Evolutionary conservation across 2,888 invertebrate species (phyloP), one percentile per base, ranked within the genome.

Genomic region (Graphium colonna): DNA sequence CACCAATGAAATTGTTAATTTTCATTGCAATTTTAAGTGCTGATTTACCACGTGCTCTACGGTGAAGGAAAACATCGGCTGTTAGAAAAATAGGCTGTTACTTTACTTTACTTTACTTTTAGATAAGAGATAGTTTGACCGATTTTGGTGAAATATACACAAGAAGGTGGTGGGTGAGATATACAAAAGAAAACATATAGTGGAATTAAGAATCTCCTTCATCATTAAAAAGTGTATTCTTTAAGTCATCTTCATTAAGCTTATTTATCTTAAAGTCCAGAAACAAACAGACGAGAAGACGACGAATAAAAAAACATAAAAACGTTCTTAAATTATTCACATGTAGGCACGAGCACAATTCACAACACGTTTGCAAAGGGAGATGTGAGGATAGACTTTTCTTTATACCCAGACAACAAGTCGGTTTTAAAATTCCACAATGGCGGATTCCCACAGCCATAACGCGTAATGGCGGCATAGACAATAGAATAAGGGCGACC

Each of bases 391-490:
- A 40, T 36, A 26, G 31, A 50, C 44, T 31, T 45, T 42, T 43
- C 50, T 45, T 46, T 42, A 36, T 49, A 33, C 36, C 21, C 52
- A 52, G 44, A 41, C 46, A 21, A 7, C 10, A 41, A 13, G n/a
- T 21, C 44, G 28, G 16, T 55, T 60, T 57, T 56, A 54, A 52
- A 52, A 59, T 59, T 56, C 52, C 51, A 52, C 54, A 60, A 55
- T 52, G 43, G 55, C 33, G 51, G 56, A 58, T 55, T 60, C 61
- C 60, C 60, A 51, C 47, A 53, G 56, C 62, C 60, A 59, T 63
- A 57, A 61, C 60, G 57, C 51, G 59, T 63, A 62, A 62, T 62
- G 63, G 58, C 57, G 18, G 45, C 39, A 12, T 36, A 59, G 50
- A 56, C 51, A 45, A 56, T 54, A 43, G 59, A 52, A 58, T 56